Base-by-base conservation (phyloP, 2,888 invertebrate genomes). In the Cylloceria caligata region DNA sequence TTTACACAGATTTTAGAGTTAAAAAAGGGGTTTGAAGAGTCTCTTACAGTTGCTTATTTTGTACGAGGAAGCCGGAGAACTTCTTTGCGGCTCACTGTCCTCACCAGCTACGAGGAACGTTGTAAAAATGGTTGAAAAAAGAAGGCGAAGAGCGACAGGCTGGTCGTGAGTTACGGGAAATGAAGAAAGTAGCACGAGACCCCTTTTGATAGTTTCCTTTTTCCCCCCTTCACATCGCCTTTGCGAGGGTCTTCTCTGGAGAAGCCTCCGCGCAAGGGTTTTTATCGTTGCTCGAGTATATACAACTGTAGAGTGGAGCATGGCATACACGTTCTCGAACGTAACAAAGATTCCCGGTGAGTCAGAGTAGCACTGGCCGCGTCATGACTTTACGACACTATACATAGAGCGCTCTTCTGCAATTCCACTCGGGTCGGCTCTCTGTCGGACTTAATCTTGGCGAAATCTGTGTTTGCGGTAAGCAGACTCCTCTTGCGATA, bases 331-430 rank as follows among this genome's bases (percentile, higher is more conserved):
- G 67, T 36, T 60, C 30, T 67, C 67, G 76, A 57, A 67, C 49
- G 62, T 47, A 57, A 24, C 64, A 55, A 39, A 55, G 52, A 45
- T 81, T 76, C 49, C 71, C 71, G 60, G 71, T 65, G 71, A 76
- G 80, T 81, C 76, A 52, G 76, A 76, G 67, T 60, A 34, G 71
- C 76, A 81, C 71, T 81, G 60, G 76, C 67, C 65, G 71, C 57
- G 49, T 76, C 71, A 72, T 72, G 76, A 81, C 76, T 76, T 76
- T 76, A 81, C 76, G 72, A 81, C 76, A 80, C 67, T 71, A 39
- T 65, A 69, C 52, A 76, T 49, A 60, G 72, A 47, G 34, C 62
- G 30, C 68, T 34, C 27, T 49, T 52, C 39, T 36, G 49, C 30
- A n/a, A 27, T 42, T 47, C 45, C 55, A 34, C 68, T 71, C 27